Evolutionary conservation across 64 coral and sea anemone species (phyloP).

Genomic region (Astreopora myriophthalma): DNA sequence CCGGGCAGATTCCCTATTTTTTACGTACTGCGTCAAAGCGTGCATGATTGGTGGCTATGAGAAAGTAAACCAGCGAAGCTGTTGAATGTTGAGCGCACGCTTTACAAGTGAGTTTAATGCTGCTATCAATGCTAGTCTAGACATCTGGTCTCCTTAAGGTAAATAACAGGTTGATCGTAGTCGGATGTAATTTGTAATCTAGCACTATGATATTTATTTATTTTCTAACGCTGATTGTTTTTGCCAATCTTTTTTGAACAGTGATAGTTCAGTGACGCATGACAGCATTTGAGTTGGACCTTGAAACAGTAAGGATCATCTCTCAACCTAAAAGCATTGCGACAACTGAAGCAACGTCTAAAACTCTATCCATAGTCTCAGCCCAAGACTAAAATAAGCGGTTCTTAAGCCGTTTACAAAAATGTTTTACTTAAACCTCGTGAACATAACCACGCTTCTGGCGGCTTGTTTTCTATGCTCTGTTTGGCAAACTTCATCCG

Average conservation of each 20-base stretch:
- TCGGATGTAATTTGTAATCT: conserved; percentile 31
- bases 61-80: background rate
- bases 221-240: conserved; percentile 19
- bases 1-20: background rate
- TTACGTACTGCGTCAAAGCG: background rate
- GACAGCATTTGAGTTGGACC: conserved; percentile 15
- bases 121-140: conserved; percentile 30
- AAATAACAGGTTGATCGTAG: conserved; percentile 19
- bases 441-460: background rate
- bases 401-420: background rate
- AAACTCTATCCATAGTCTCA: background rate
- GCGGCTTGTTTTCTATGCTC: conserved; percentile 1
- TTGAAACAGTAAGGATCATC: background rate
- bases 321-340: background rate
- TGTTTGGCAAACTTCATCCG: conserved; percentile 27
- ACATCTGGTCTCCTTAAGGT: background rate
- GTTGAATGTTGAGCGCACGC: background rate
- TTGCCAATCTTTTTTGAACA: conserved; percentile 10
- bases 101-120: background rate
- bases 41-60: background rate
- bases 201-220: conserved; percentile 36
- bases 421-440: background rate
- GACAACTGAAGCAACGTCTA: background rate
- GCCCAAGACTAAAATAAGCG: background rate
- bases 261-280: conserved; percentile 20